A percentile compares a stretch with the other conserved stretches of the same genome.
Conservation (phyloP, 30 jellyfish, hydroid and myxozoan genomes). For the Chrysaora quinquecirrha region DNA sequence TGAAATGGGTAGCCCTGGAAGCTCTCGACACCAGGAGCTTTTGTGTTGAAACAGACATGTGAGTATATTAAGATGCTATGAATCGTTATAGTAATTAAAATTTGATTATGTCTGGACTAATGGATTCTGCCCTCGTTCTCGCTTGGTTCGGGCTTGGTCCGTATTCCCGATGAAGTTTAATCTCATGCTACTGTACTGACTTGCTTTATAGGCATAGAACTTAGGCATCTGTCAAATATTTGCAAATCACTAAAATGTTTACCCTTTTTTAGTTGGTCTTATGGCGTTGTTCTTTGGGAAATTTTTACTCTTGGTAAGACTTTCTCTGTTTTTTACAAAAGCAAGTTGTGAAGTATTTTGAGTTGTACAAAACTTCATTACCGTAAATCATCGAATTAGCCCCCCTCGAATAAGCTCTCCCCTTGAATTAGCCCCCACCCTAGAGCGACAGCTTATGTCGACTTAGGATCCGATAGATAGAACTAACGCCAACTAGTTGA, state of each 20-base stretch:
- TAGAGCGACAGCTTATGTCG: too few relatives aligned
- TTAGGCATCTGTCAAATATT: background rate
- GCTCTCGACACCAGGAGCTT: conserved; percentile 6
- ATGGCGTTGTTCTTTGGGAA: conserved; percentile 15
- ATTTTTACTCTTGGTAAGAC: conserved; percentile 15
- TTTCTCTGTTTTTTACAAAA: background rate
- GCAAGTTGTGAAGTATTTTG: background rate
- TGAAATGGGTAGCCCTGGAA: conserved; percentile 35
- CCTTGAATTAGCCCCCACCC: too few relatives aligned
- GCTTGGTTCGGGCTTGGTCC: background rate
- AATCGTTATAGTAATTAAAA: background rate
- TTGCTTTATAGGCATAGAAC: background rate
- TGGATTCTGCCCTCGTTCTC: background rate
- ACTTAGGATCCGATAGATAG: too few relatives aligned
- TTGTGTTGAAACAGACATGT: conserved; percentile 10
- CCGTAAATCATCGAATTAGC: background rate
- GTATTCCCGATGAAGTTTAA: background rate
- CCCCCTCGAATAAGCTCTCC: background rate
- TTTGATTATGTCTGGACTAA: background rate
- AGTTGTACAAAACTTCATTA: background rate
- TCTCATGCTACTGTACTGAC: background rate
- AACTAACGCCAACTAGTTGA: too few relatives aligned
- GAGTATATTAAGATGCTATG: background rate
- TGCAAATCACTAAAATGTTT: background rate
- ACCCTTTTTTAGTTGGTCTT: conserved; percentile 11